Percentiles rank a stretch among this genome's conserved stretches.
These are phyloP conservation scores for Hoplodrina ambigua DNA, from an alignment of 2,888 invertebrate genomes.

Conservation along the genomic window DNA sequence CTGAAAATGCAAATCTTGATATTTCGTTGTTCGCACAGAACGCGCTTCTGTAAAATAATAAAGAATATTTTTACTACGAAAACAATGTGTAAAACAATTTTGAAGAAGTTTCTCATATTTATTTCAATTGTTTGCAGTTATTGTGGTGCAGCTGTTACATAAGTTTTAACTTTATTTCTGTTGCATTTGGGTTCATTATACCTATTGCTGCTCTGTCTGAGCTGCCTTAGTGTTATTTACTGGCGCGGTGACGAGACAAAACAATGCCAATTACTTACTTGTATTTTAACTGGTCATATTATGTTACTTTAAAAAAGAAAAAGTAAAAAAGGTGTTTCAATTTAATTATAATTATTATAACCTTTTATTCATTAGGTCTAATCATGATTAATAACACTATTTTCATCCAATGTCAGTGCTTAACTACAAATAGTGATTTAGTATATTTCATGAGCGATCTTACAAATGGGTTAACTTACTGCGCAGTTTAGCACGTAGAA, in stretches of 20 bases:
- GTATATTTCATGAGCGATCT: no score
- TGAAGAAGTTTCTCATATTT: slow-evolving; percentile 18
- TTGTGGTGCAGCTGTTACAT: not conserved
- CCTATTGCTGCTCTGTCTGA: not conserved
- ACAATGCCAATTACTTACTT: no score
- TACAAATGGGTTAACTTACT: no score
- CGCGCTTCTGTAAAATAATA: slow-evolving; percentile 32
- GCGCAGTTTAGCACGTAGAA: no score
- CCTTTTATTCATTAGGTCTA: no score
- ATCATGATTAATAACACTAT: no score
- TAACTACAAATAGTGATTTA: no score
- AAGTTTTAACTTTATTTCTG: not conserved
- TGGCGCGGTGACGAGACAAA: no score
- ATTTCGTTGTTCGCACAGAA: not conserved
- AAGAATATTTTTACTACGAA: slow-evolving; percentile 35
- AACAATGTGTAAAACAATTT: slow-evolving; percentile 22
- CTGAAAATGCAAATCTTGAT: not conserved
- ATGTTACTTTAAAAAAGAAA: not conserved
- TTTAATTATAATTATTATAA: no score
- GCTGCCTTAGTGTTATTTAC: no score
- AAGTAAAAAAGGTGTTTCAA: not conserved
- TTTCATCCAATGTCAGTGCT: no score
- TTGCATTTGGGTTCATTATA: not conserved
- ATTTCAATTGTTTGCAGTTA: slow-evolving; percentile 18
- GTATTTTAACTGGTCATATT: no score